Evolutionary conservation across 2,888 invertebrate genomes (phyloP).

Genomic region (Limnephilus lunatus): DNA sequence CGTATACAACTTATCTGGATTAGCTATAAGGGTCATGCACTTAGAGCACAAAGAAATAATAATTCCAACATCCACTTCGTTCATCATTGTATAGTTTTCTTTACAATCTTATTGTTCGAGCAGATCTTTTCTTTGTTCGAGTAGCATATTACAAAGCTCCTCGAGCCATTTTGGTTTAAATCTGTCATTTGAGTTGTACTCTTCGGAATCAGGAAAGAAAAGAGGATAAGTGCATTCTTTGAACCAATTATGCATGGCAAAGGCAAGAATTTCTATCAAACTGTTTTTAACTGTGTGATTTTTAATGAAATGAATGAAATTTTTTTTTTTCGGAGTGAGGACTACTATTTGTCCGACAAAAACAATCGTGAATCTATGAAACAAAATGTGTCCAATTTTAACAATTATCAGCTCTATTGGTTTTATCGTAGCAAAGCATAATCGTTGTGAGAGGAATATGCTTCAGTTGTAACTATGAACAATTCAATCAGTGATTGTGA

Average conservation of each 20-base stretch:
- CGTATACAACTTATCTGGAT: slow-evolving; percentile 10
- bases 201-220: background rate
- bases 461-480: background rate
- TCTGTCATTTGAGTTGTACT: background rate
- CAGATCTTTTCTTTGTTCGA: slow-evolving; percentile 2
- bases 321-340: background rate
- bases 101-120: slow-evolving; percentile 27
- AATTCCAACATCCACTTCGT: slow-evolving; percentile 6
- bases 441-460: background rate
- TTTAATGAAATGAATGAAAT: background rate
- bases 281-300: background rate
- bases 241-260: background rate
- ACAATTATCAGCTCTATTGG: background rate
- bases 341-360: background rate
- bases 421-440: background rate
- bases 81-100: slow-evolving; percentile 17
- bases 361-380: background rate
- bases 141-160: background rate
- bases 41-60: slow-evolving; percentile 17
- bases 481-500: background rate
- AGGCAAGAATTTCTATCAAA: background rate
- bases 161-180: background rate
- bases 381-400: background rate
- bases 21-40: slow-evolving; percentile 36
- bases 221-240: slow-evolving; percentile 1